These are phyloP conservation scores for Scalopus aquaticus DNA, from an alignment of 2,113 vertebrate species.

Conservation along the genomic window DNA sequence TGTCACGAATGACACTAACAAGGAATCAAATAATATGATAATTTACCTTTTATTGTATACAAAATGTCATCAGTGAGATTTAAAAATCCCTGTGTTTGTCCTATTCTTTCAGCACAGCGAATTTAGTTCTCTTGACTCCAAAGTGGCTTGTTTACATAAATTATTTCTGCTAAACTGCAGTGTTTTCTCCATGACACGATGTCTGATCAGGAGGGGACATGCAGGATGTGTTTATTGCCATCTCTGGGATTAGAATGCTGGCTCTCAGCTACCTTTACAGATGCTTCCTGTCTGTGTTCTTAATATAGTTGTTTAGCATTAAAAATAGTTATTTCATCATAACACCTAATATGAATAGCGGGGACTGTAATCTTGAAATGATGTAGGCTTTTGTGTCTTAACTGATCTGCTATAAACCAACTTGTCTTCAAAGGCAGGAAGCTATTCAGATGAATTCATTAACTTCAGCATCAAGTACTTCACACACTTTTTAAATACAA, in stretches of 20 bases:
- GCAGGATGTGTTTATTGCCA: conserved; percentile 49
- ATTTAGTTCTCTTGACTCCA: conserved; percentile 64
- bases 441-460: conserved; percentile 20
- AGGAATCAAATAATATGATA: conserved; percentile 70
- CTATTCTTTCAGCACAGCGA: conserved; percentile 64
- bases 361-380: background rate
- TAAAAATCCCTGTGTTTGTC: conserved; percentile 14
- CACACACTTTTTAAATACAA: conserved; percentile 8
- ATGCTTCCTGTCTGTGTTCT: background rate
- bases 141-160: conserved; percentile 79
- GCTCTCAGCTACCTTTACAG: conserved; percentile 61
- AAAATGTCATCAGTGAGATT: conserved; percentile 46
- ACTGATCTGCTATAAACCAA: conserved; percentile 16
- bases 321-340: conserved; percentile 7
- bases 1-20: conserved; percentile 68
- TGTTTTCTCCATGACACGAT: conserved; percentile 61
- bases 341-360: background rate
- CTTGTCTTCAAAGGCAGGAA: conserved; percentile 51
- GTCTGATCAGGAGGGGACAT: conserved; percentile 51
- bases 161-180: conserved; percentile 63
- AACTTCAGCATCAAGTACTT: background rate
- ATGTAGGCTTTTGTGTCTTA: background rate
- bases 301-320: conserved; percentile 52
- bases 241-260: conserved; percentile 32
- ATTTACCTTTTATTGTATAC: conserved; percentile 64